phyloP scores from a whole-genome alignment of 2,797 vertebrate genomes.

The Synanceia verrucosa region DNA sequence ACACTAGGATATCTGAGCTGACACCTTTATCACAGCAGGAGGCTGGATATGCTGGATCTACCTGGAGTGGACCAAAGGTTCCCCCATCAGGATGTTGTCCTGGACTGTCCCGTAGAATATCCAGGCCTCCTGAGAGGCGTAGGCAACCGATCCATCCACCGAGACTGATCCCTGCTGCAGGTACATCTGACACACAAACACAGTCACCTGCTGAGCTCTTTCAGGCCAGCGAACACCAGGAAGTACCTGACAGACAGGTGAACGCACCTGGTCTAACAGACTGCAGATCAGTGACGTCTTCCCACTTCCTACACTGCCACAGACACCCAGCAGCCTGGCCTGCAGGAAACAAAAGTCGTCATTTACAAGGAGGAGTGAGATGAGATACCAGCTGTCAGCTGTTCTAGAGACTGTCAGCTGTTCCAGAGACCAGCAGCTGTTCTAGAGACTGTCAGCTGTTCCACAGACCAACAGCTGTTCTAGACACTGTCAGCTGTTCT shows the following conservation, averaged over 20 bases:
- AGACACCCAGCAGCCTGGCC: slow-evolving; percentile 81
- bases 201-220: slow-evolving; percentile 7
- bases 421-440: no score
- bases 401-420: no score
- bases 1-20: not conserved
- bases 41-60: no score
- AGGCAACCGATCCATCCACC: slow-evolving; percentile 75
- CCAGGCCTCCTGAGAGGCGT: slow-evolving; percentile 84
- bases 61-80: slow-evolving; percentile 75
- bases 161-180: slow-evolving; percentile 69
- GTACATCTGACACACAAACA: slow-evolving; percentile 65
- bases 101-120: slow-evolving; percentile 81
- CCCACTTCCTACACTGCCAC: slow-evolving; percentile 83
- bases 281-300: slow-evolving; percentile 82
- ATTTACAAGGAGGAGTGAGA: no score
- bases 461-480: no score
- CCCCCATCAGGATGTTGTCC: slow-evolving; percentile 84
- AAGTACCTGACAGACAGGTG: slow-evolving; percentile 70
- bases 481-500: no score
- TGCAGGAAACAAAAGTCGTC: slow-evolving; percentile 29
- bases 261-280: slow-evolving; percentile 78
- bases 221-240: slow-evolving; percentile 36
- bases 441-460: no score
- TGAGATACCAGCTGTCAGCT: no score
- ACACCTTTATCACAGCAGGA: no score